Conservation (phyloP, 1,140 invertebrate genomes). For the Pseudomyrmex sp. region DNA sequence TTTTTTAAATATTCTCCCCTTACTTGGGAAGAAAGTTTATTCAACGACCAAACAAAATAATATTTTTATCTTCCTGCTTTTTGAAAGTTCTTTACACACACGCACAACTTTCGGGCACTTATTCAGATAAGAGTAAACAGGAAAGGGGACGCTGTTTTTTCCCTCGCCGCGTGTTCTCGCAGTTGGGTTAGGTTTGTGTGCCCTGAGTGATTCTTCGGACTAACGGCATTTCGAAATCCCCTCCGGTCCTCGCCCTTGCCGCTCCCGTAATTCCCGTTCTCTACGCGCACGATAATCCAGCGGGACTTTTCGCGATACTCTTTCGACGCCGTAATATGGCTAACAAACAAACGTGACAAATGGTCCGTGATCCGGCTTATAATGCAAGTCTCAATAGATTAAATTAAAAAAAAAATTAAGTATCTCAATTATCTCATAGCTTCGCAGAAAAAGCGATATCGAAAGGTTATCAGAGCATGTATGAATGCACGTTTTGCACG, state of each 20-base stretch:
- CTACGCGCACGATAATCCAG: constrained; percentile 43
- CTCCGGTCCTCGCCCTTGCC: constrained; percentile 14
- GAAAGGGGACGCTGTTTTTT: constrained; percentile 31
- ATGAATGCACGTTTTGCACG: constrained; percentile 4
- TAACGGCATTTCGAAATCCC: constrained; percentile 70
- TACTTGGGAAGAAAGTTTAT: not conserved
- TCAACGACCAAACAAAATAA: not conserved
- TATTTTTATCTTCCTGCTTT: not conserved
- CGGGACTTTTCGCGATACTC: constrained; percentile 51
- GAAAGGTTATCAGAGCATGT: not conserved
- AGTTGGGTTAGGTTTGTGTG: constrained; percentile 66
- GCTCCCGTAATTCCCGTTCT: constrained; percentile 50
- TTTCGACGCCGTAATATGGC: constrained; percentile 10
- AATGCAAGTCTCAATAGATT: too few relatives aligned
- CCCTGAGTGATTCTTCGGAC: constrained; percentile 69
- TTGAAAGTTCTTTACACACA: too few relatives aligned
- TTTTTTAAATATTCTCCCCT: not conserved
- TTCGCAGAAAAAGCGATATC: not conserved
- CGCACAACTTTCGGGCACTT: not conserved
- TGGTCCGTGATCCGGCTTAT: not conserved
- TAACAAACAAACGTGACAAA: constrained; percentile 5
- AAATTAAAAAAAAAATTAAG: not conserved
- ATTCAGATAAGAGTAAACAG: constrained; percentile 30
- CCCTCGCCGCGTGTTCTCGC: constrained; percentile 50
- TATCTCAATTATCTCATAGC: too few relatives aligned